Base-by-base conservation (phyloP, 2,888 invertebrate species). In the Megamerina dolium region DNA sequence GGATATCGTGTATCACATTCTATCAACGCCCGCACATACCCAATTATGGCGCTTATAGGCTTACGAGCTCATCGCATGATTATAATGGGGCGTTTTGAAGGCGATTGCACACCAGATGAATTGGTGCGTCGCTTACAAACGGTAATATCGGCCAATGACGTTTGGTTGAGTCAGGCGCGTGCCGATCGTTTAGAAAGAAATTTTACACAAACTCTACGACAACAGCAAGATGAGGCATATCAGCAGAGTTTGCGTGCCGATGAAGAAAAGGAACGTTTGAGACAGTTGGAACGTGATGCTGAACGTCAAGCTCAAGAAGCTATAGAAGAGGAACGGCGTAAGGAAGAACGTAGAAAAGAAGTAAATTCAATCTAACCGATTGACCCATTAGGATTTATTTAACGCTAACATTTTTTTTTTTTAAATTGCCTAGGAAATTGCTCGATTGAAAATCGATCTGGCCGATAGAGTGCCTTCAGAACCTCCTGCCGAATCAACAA, bases 151-250 rank as follows among this genome's bases (percentile, higher is more conserved):
- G 89, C 90, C 53, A 94, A 94, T 72, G 92, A 95, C 64, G 80
- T 85, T 21, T 88, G 87, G 73, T 74, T 96, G 14, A 82, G 87
- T 37, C 85, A 87, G 43, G 92, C 92, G 1, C 77, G 94, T 53
- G 85, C 88, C 46, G 93, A 94, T 57, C 67, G 88, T 50, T 79
- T 88, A 57, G 89, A 90, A 63, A 79, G 89, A 16, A 88, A 83
- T 60, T 78, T 91, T 53, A 92, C 87, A 46, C 88, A 91, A 56
- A 85, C 87, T 0, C 73, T 96, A 37, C 79, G 96, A 23, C 84
- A 85, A 39, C 84, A 94, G 52, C 96, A 97, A 66, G 96, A 97
- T 70, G 87, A 87, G 66, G 96, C 95, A 1, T 97, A 94, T 66
- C 79, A 86, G 65, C 88, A 88, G 68, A 94, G 94, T 4, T 74